These are phyloP conservation scores for Lepus europaeus DNA, from an alignment of 2,113 vertebrate genomes.

Conservation along the genomic window DNA sequence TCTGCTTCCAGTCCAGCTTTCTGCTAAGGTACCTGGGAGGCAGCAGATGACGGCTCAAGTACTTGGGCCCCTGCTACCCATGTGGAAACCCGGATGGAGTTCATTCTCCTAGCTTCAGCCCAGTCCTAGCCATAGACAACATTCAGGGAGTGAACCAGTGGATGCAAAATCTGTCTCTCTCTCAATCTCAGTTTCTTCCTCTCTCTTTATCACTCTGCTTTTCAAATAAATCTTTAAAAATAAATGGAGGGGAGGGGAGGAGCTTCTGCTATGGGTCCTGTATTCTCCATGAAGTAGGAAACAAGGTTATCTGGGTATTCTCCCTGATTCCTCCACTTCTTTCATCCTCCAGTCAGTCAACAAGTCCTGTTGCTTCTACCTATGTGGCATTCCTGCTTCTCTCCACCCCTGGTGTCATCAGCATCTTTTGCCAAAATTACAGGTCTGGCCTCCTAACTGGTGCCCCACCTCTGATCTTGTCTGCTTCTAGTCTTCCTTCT, in stretches of 20 bases:
- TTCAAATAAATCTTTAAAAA: no score
- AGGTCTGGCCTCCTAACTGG: not conserved
- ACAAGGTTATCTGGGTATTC: not conserved
- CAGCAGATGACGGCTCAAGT: no score
- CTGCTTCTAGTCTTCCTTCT: not conserved
- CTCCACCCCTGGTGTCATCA: not conserved
- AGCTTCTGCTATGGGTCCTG: not conserved
- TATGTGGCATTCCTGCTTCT: not conserved
- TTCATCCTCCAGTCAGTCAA: not conserved
- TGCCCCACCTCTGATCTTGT: not conserved
- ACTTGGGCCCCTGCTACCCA: no score
- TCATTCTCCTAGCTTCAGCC: no score
- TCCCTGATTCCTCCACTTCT: not conserved
- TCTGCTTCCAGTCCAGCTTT: no score
- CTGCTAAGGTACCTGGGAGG: no score
- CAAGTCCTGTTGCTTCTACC: not conserved
- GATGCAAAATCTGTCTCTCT: no score
- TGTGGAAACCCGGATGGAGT: no score
- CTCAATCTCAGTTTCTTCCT: no score
- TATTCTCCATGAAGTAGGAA: not conserved
- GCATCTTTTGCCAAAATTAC: not conserved
- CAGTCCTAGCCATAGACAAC: no score
- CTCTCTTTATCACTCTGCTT: no score
- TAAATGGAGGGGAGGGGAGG: not conserved
- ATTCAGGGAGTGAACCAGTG: no score